These are phyloP conservation scores for Nemoura dubitans DNA, from an alignment of 2,888 invertebrate genomes.

Conservation along the genomic window DNA sequence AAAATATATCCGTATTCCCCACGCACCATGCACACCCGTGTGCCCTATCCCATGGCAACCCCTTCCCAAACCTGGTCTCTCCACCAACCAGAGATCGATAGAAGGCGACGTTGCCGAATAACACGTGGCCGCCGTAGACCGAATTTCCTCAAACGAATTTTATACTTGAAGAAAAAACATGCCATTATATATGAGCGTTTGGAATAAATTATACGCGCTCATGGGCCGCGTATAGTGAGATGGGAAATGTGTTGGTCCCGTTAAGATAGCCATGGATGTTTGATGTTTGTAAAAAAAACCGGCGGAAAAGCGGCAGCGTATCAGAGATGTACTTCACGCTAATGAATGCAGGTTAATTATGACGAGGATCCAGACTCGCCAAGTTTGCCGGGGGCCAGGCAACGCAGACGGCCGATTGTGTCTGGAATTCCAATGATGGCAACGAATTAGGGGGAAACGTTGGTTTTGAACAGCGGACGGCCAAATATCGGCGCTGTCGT, in stretches of 20 bases:
- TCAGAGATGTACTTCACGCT: not conserved
- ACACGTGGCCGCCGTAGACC: not conserved
- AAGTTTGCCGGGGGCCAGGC: no score
- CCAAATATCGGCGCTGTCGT: not conserved
- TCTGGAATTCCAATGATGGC: not conserved
- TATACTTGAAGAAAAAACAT: not conserved
- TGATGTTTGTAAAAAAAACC: not conserved
- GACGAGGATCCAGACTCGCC: no score
- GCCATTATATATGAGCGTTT: not conserved
- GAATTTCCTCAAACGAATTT: not conserved
- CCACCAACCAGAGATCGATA: conserved; percentile 47
- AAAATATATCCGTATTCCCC: conserved; percentile 26
- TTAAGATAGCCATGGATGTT: not conserved
- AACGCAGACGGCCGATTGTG: no score
- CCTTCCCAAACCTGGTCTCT: not conserved
- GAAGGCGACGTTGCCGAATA: conserved; percentile 47
- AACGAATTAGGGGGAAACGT: no score
- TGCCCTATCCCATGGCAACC: not conserved
- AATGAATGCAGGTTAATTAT: not conserved
- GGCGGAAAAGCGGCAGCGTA: not conserved
- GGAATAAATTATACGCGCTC: not conserved
- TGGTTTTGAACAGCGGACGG: not conserved
- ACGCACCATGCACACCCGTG: not conserved
- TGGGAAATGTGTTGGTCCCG: not conserved
- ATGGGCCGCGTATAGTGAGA: not conserved